Evolutionary conservation across 1,140 invertebrate species (phyloP).

Genomic region (Pararge aegeria): DNA sequence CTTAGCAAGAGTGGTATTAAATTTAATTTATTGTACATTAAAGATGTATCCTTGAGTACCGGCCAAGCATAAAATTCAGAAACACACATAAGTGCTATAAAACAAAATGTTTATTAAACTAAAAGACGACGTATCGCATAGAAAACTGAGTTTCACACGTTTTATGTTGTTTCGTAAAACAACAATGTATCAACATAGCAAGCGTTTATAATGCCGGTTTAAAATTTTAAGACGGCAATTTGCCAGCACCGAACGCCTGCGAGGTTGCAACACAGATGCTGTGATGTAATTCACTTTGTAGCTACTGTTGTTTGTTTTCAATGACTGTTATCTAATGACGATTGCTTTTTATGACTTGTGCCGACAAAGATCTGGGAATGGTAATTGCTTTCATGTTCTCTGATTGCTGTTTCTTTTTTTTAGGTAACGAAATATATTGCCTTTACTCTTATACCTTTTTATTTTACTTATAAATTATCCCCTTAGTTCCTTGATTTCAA

Average conservation of each 20-base stretch:
- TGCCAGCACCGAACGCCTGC: conserved; percentile 26
- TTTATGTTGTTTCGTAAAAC: conserved; percentile 23
- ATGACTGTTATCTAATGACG: conserved; percentile 21
- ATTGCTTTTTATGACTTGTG: conserved; percentile 9
- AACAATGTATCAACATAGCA: conserved; percentile 34
- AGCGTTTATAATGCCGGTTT: conserved; percentile 56
- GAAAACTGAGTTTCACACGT: conserved; percentile 19
- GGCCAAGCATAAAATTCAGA: not conserved
- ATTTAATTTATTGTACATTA: too few relatives aligned
- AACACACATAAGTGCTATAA: conserved; percentile 3
- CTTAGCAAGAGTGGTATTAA: too few relatives aligned
- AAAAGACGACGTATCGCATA: conserved; percentile 16
- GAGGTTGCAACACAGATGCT: conserved; percentile 24
- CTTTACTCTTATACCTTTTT: too few relatives aligned
- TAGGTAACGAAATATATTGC: too few relatives aligned
- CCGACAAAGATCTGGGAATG: not conserved
- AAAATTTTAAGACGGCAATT: conserved; percentile 68
- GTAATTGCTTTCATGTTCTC: conserved; percentile 1
- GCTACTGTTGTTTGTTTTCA: conserved; percentile 26
- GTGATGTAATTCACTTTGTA: conserved; percentile 48
- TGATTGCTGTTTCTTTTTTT: not conserved
- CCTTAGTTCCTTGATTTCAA: too few relatives aligned
- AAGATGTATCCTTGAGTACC: not conserved
- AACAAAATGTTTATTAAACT: conserved; percentile 14
- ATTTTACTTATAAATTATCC: too few relatives aligned